Evolutionary conservation across 2,888 invertebrate species (phyloP), one percentile per base, ranked within the genome.

Genomic region (Ecdyonurus torrentis): DNA sequence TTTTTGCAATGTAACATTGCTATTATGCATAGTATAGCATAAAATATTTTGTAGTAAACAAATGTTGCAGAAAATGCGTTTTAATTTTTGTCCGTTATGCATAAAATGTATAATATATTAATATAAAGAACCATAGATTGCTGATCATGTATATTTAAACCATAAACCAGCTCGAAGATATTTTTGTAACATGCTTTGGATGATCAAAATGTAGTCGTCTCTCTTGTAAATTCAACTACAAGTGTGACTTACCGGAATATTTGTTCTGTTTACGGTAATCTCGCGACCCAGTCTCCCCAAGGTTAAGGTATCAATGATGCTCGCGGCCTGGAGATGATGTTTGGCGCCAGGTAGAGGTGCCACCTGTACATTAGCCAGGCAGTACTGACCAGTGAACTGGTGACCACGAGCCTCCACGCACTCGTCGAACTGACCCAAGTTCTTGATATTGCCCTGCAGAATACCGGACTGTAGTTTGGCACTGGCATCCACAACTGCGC

Each of bases 401-500:
- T 22, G n/a, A 1, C 25, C 3, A 5, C 53, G 58, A 19, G 52
- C 59, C 58, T 24, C 55, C 1, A 24, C n/a, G 15, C 63, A 63
- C 23, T 61, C 25, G 61, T 63, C 63, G 61, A 61, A 63, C 60
- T 61, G 55, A 5, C 63, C 63, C 22, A 61, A 58, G 61, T 58
- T 61, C 18, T 60, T 24, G 23, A 63, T 61, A 52, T 63, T 63
- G 1, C 63, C 63, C 23, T 61, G 37, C 58, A 63, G 23, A 19
- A 63, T 20, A 23, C 63, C 63, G 1, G 61, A 61, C 0, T 60
- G 63, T n/a, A 63, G 37, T 23, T 63, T 63, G n/a, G 61, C 63
- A 3, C 58, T 53, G n/a, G 63, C 58, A 24, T 63, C 63, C 23
- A 61, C 19, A 60, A 63, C 63, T 63, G 62, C n/a, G n/a, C n/a